Base-by-base conservation (phyloP, 1,140 invertebrate species). In the Zaprionus vittiger region DNA sequence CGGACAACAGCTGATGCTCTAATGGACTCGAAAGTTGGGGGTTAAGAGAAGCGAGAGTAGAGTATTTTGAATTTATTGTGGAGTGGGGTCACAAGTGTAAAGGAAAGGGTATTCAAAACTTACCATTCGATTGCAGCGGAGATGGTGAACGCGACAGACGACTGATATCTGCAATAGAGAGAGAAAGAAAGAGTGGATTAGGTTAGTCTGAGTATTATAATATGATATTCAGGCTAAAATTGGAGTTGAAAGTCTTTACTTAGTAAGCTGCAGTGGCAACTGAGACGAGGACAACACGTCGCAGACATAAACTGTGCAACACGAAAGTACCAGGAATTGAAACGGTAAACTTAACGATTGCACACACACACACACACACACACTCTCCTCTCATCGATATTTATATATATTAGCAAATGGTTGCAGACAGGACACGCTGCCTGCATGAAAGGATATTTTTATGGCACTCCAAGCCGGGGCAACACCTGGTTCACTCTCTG, bases 121-220 rank as follows among this genome's bases (percentile, higher is more conserved):
- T 90, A 92, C 91, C 91, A 81, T 92, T 91, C 66, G 91, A 92
- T 83, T 91, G 91, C 77, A 92, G 77, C 60, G 91, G 91, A 73
- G 91, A 92, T 31, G 91, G 91, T 52, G 91, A 92, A 41, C 91
- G 82, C 57, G 91, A 91, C 69, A 92, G 78, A 20, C 91, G 91
- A 69, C 83, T 92, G 76, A 92, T 92, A 91, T 92, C 91, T 92
- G 90, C 17, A 92, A 91, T 4, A 47, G 9, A 54, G 1, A 47
- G 54, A 34, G 26, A 79, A n/a, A 73, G 38, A 64, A 57, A 73
- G n/a, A 60, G 59, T 7, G 9, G 9, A 41, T 61, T 41, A 20
- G n/a, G 9, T 3, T 65, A 56, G 38, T 66, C 14, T 2, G 15
- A 11, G n/a, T 9, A 17, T 52, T 52, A 52, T 20, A 17, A 20